Evolutionary conservation across 2,888 invertebrate genomes (phyloP), one percentile per base, ranked within the genome.

Genomic region (Ichneumoninae sp.): DNA sequence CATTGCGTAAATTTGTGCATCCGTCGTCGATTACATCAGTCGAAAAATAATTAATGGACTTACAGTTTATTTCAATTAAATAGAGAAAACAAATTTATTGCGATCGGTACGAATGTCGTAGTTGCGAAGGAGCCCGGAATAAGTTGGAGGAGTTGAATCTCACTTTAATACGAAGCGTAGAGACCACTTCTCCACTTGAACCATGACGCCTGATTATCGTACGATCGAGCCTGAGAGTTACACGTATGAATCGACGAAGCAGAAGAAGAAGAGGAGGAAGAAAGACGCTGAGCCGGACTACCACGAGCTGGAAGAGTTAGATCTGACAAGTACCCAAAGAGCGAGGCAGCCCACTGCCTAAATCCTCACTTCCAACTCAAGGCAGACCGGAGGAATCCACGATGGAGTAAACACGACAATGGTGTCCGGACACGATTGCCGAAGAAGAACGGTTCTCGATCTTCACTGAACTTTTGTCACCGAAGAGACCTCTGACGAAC

Each of bases 81-180:
- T n/a, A 1, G 30, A 19, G 1, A 26, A 50, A 66, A n/a, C n/a
- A 30, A 16, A 71, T 63, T 54, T 47, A 76, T 70, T 30, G 19
- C 36, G 50, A 70, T 26, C 75, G 80, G 71, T 69, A 87, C 78
- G 82, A 82, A 81, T 85, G 44, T 74, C 26, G 69, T 47, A 65
- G 86, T 80, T 71, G 84, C 50, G 80, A 83, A 89, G 91, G 88
- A 83, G 88, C 86, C 89, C 93, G 95, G 94, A 95, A 95, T 95
- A 96, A 96, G 96, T 96, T 96, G 96, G 96, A 96, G 96, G 96
- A 96, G 96, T 96, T 96, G 96, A 96, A 96, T 96, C 96, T 96
- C 96, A 96, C 95, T 96, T 94, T 92, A 91, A 93, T 89, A 92
- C 94, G 94, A 95, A 95, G 95, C 95, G 95, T 94, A 95, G 95